Evolutionary conservation across 2,113 vertebrate species (phyloP).

Genomic region (Panurus biarmicus): DNA sequence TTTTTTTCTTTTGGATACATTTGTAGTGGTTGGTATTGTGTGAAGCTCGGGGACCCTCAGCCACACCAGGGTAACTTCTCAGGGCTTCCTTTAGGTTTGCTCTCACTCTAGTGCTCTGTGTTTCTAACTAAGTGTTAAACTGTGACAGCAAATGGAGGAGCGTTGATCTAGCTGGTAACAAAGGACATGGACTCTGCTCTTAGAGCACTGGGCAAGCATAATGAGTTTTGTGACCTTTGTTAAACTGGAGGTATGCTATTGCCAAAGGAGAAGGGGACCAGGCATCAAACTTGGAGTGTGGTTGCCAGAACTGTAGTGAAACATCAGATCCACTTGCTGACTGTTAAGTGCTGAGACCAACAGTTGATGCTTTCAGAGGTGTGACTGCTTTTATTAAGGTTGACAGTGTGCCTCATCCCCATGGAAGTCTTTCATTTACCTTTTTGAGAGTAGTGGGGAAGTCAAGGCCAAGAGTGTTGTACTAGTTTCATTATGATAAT

Average conservation of each 20-base stretch:
- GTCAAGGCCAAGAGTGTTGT: background rate
- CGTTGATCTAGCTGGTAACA: background rate
- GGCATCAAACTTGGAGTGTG: background rate
- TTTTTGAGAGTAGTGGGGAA: background rate
- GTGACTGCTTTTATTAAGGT: background rate
- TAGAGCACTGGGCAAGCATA: background rate
- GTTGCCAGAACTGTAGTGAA: background rate
- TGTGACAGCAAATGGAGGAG: background rate
- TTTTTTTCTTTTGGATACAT: background rate
- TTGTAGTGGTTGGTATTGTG: background rate
- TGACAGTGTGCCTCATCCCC: background rate
- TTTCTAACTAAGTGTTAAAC: background rate
- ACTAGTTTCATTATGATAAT: background rate
- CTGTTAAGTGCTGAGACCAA: background rate
- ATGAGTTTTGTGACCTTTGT: background rate
- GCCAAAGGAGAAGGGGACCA: background rate
- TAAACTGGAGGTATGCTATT: background rate
- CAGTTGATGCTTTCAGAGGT: background rate
- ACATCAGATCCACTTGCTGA: accelerated
- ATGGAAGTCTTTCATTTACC: background rate
- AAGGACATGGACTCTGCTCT: background rate
- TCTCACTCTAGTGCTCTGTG: accelerated
- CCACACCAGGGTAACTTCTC: background rate
- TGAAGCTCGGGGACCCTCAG: background rate
- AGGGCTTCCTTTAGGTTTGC: background rate